phyloP scores from a whole-genome alignment of 2,888 invertebrate species.

The Caenorhabditis macrosperma region DNA sequence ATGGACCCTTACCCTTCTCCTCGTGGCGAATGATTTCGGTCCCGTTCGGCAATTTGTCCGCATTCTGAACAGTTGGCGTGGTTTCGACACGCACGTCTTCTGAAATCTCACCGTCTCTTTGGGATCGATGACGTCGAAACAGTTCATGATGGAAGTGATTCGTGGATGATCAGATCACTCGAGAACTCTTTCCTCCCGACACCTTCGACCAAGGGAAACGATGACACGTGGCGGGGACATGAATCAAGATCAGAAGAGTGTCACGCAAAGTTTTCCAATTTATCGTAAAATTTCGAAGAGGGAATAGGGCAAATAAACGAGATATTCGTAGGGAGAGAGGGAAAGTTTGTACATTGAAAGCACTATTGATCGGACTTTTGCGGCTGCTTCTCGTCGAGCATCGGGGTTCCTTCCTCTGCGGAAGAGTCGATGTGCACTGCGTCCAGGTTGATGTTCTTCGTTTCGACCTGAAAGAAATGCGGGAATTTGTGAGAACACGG shows the following conservation, averaged over 20 bases:
- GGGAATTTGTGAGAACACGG: background rate
- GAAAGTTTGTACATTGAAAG: conserved; percentile 55
- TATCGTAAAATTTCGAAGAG: conserved; percentile 15
- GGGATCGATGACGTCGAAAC: conserved; percentile 43
- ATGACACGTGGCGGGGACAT: background rate
- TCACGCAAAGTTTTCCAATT: conserved; percentile 6
- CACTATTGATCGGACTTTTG: conserved; percentile 34
- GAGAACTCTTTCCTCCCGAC: background rate
- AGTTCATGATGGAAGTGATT: conserved; percentile 30
- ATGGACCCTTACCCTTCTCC: conserved; percentile 31
- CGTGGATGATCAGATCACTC: background rate
- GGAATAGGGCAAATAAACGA: conserved; percentile 11
- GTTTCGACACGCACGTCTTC: background rate
- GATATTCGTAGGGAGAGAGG: conserved; percentile 18
- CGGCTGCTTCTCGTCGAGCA: conserved; percentile 52
- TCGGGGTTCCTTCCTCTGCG: conserved; percentile 61
- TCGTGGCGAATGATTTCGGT: conserved; percentile 47
- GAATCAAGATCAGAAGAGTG: background rate
- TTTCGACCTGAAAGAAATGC: conserved; percentile 59
- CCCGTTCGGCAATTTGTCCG: conserved; percentile 49
- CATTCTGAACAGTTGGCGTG: conserved; percentile 10
- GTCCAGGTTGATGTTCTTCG: conserved; percentile 67
- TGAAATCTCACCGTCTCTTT: conserved; percentile 24
- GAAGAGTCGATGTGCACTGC: conserved; percentile 57
- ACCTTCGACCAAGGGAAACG: no score